Percentiles rank a stretch among this genome's conserved stretches.
Evolutionary conservation across 2,797 vertebrate species (phyloP).

Genomic region (Myotis daubentonii): DNA sequence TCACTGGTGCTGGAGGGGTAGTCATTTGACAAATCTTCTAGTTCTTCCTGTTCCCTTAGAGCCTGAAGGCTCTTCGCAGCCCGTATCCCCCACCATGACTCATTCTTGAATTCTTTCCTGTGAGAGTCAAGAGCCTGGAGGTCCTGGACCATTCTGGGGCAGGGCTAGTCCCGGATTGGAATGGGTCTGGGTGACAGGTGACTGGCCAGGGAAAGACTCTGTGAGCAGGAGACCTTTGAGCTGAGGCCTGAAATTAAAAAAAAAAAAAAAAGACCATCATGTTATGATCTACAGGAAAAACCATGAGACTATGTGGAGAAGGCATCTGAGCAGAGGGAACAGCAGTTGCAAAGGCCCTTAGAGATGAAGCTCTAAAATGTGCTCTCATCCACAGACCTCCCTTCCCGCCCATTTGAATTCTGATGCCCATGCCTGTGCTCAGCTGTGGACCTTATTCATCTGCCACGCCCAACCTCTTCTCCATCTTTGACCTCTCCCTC

Average conservation of each 20-base stretch:
- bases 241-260: not conserved
- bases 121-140: not conserved
- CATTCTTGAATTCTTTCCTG: not conserved
- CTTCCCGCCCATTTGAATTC: not conserved
- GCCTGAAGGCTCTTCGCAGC: conserved; percentile 34
- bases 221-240: not conserved
- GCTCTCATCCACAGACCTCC: not conserved
- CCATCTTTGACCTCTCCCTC: not conserved
- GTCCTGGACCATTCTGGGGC: not conserved
- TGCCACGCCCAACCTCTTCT: not conserved
- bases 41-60: conserved; percentile 38
- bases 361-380: not conserved
- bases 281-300: not conserved
- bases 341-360: not conserved
- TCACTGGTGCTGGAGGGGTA: conserved; percentile 84
- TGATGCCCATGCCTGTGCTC: not conserved
- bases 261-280: not conserved
- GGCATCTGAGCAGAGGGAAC: not conserved
- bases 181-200: not conserved
- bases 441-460: not conserved
- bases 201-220: not conserved
- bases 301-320: not conserved
- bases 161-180: not conserved
- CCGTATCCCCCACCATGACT: not conserved
- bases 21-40: conserved; percentile 73